Base-by-base conservation (phyloP, 2,888 invertebrate species). In the Synanthedon myopaeformis region DNA sequence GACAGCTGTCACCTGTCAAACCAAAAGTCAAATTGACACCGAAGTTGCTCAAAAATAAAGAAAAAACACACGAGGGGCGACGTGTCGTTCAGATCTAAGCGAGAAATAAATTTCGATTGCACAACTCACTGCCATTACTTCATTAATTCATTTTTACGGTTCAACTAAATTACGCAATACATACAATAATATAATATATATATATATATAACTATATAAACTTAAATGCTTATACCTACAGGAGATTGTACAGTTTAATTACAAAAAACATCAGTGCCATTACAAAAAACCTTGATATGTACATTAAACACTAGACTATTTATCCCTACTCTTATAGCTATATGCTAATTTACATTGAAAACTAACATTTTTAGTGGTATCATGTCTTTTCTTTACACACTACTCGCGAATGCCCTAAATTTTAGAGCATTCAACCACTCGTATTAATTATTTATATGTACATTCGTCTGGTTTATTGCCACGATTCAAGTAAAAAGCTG, bases 261-360 rank as follows among this genome's bases (percentile, higher is more conserved):
- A 73, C 72, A 69, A 68, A 75, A 23, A 73, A 69, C 65, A 63
- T 66, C 66, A 55, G 61, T 69, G 68, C 66, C 62, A 59, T 72
- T 74, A 72, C 63, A 82, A 74, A 82, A 76, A 71, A 60, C 60
- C 59, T 69, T 85, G 85, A 85, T 85, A 85, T 85, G 85, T 85
- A 83, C 84, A 84, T 66, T 68, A 72, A 23, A 72, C 61, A 60
- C 67, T 72, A 72, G 53, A 59, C 69, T 70, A 69, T 55, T 58
- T 57, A 23, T 23, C 23, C 23, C 19, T 69, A 66, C 61, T 55
- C 73, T 76, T 77, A 77, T 76, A 77, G 10, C 0, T 23, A 60
- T 74, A 77, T 23, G 35, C 69, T 75, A 78, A 67, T 69, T 64
- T 81, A 80, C 79, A 79, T 51, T 56, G 63, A 66, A 69, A 67